Evolutionary conservation across 2,797 vertebrate species (phyloP), one percentile per base, ranked within the genome.

Genomic region (Rhadinocentrus ornatus): DNA sequence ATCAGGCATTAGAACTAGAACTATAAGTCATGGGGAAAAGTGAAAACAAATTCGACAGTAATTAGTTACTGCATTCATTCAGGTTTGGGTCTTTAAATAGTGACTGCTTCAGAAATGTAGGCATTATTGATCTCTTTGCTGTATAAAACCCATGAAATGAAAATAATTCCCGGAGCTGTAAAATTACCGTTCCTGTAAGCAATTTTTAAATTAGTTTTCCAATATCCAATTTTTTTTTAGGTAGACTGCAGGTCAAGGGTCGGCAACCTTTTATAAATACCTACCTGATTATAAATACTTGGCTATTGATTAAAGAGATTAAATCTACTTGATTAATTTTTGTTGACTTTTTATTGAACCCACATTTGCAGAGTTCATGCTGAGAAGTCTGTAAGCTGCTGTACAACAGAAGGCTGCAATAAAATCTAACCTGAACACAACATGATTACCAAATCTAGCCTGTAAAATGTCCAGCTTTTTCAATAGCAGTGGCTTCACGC

Each of bases 71-170:
- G 20, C 5, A 55, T 26, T 67, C 27, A 6, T 52, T 62, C 22
- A 41, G 57, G 55, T 73, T 60, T 83, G 82, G 75, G 82, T 76
- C 86, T 89, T 88, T 77, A 89, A 85, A 69, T 54, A 78, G 72
- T 82, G 85, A 90, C 83, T 88, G 84, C 78, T 89, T 88, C 54
- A 86, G 76, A 86, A 85, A 81, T 71, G 59, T 39, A 46, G 66
- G 65, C 71, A 78, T 15, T 70, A 71, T 67, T 71, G 31, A 22
- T 74, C 66, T 81, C 34, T 77, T 83, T 86, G 66, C 70, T 80
- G 69, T 86, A 86, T 81, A 71, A 83, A 89, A 91, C 86, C 86
- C 89, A 91, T 86, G 59, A 88, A 91, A 90, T 91, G 83, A 91
- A 91, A 92, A 90, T 87, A 86, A 88, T 85, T 65, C 78, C 56